Conservation (phyloP, 2,888 invertebrate species). For the Tridacna crocea region DNA sequence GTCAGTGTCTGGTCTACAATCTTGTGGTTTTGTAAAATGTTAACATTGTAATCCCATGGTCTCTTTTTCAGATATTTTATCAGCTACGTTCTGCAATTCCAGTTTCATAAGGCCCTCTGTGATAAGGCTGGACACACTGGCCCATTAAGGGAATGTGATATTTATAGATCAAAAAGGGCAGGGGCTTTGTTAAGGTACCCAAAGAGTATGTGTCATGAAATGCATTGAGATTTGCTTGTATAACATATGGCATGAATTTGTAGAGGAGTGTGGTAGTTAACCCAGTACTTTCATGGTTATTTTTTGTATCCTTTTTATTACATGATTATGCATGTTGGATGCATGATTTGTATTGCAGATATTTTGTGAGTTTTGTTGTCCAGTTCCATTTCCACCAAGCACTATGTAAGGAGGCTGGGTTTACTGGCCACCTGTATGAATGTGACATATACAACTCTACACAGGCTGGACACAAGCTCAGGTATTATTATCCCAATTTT, state of each 20-base stretch:
- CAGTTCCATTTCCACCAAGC: constrained; percentile 96
- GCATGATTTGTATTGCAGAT: constrained; percentile 47
- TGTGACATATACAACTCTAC: constrained; percentile 96
- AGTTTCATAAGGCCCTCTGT: constrained; percentile 94
- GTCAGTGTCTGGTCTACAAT: too few relatives aligned
- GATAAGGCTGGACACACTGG: constrained; percentile 90
- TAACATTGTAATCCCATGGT: too few relatives aligned
- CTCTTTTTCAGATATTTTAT: constrained; percentile 86
- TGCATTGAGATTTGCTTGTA: neutral
- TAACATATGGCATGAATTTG: neutral
- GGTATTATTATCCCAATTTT: constrained; percentile 85
- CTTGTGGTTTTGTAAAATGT: too few relatives aligned
- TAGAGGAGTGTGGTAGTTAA: neutral
- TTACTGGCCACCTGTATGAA: constrained; percentile 91
- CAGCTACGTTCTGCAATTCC: constrained; percentile 96
- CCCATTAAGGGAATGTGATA: constrained; percentile 95
- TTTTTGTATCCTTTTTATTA: too few relatives aligned
- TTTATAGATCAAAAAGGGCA: constrained; percentile 94
- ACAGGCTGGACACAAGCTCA: constrained; percentile 92
- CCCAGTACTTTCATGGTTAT: too few relatives aligned
- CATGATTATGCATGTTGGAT: neutral
- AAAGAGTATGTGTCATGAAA: constrained; percentile 23
- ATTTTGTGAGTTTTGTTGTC: constrained; percentile 93
- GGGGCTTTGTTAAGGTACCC: constrained; percentile 91
- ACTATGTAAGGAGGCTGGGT: constrained; percentile 91